Evolutionary conservation across 2,888 invertebrate genomes (phyloP), one percentile per base, ranked within the genome.

Genomic region (Aleiodes leptofemur): DNA sequence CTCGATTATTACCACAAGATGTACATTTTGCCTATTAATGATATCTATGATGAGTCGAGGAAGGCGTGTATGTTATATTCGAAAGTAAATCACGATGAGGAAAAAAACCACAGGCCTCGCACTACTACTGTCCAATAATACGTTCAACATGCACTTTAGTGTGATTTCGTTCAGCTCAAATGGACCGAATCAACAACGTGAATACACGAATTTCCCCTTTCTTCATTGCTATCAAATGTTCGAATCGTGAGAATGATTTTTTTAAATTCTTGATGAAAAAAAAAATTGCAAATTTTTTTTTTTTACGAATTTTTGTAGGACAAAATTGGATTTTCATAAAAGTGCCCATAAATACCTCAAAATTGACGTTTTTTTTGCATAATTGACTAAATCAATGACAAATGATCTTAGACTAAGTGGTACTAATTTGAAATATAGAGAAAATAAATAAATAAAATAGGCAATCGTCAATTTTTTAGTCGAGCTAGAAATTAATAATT

Each of bases 151-250:
- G 69, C 29, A 34, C 11, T 61, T 72, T 61, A 43, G 11, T 61
- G 31, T 23, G 23, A 23, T 51, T 57, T 57, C 31, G 73, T 69
- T 69, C 61, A 74, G 69, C 69, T 69, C 61, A 74, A 74, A 74
- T 74, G 74, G 38, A 74, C 74, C 74, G 74, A 74, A 74, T 69
- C 74, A 53, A 61, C 53, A 38, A 48, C 23, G 31, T 16, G 34
- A 29, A 34, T 69, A 59, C 48, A 43, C 34, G 29, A 53, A 69
- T 53, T 73, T 64, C 31, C 73, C 29, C 50, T 73, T 61, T 61
- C 69, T 51, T 14, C 48, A 59, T 59, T 71, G 71, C 50, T 70
- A 70, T 70, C 70, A 5, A 13, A 16, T 16, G 43, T 43, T 64
- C n/a, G 2, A 31, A 70, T 70, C 70, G 70, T 70, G 70, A 56